Evolutionary conservation across 2,113 vertebrate genomes (phyloP).

Genomic region (Vulpes vulpes): DNA sequence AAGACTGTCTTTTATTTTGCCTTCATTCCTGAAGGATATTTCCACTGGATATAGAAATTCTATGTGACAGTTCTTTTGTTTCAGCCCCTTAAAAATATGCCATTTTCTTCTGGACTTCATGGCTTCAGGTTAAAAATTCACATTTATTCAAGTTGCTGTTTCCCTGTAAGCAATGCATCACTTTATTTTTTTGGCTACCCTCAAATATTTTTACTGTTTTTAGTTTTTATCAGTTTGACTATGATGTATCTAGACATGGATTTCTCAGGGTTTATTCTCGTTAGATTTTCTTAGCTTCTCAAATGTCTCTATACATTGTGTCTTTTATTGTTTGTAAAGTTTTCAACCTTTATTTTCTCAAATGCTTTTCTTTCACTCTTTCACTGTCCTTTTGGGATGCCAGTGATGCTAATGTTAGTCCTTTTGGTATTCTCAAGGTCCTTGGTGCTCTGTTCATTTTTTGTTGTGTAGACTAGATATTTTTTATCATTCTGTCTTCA

Average conservation of each 20-base stretch:
- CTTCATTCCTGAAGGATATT: not conserved
- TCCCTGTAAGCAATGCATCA: not conserved
- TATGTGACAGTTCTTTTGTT: not conserved
- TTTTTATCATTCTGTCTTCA: not conserved
- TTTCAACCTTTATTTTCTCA: slow-evolving; percentile 22
- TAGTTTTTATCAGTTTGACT: not conserved
- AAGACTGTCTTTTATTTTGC: slow-evolving; percentile 8
- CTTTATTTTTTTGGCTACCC: not conserved
- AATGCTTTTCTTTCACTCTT: not conserved
- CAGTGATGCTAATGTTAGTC: not conserved
- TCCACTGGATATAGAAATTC: not conserved
- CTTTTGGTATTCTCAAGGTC: not conserved
- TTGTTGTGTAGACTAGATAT: not conserved
- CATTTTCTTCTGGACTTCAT: not conserved
- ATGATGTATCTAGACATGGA: not conserved
- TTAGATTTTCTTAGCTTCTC: not conserved
- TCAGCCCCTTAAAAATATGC: not conserved
- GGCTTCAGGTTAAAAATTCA: slow-evolving; percentile 3
- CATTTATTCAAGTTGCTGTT: not conserved
- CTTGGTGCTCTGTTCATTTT: slow-evolving; percentile 2
- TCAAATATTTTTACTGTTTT: not conserved
- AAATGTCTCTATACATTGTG: not conserved
- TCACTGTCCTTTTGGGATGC: not conserved
- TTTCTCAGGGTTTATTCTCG: not conserved
- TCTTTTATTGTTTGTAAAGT: slow-evolving; percentile 9